Evolutionary conservation across 1,140 invertebrate genomes (phyloP).

Genomic region (Globodera rostochiensis): DNA sequence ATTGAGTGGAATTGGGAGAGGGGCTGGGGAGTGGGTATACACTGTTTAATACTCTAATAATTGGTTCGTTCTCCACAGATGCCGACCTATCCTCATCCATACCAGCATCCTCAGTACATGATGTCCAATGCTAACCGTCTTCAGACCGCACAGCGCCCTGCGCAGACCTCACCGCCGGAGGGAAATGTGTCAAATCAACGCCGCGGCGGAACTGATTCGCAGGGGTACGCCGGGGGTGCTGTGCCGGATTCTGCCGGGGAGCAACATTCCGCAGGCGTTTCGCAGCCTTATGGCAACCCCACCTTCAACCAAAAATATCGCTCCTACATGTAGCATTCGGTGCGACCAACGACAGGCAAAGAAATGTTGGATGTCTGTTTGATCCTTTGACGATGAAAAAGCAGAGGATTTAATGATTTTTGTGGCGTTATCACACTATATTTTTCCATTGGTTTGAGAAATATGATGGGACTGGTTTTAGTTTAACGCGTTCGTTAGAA

Average conservation of each 20-base stretch:
- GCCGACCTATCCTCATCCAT: slow-evolving; percentile 27
- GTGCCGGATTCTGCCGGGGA: slow-evolving; percentile 15
- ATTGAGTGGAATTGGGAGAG: too few species aligned
- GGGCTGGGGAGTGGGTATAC: too few species aligned
- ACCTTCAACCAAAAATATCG: slow-evolving; percentile 22
- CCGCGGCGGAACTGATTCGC: slow-evolving; percentile 3
- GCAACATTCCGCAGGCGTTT: slow-evolving; percentile 1
- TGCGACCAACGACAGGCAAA: not conserved
- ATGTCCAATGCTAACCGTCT: slow-evolving; percentile 25
- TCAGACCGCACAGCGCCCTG: slow-evolving; percentile 14
- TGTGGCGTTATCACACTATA: not conserved
- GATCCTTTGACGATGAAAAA: not conserved
- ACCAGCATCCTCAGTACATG: slow-evolving; percentile 29
- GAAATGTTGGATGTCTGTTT: not conserved
- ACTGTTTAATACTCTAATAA: too few species aligned
- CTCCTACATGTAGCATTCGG: slow-evolving; percentile 13
- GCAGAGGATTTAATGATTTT: not conserved
- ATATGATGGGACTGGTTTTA: not conserved
- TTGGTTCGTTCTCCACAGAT: not conserved
- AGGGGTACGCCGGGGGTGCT: not conserved
- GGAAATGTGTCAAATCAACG: not conserved
- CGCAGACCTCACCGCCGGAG: slow-evolving; percentile 23
- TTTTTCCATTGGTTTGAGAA: not conserved
- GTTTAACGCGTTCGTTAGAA: too few species aligned
- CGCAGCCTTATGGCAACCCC: slow-evolving; percentile 9